These are phyloP conservation scores for Alitta virens DNA, from an alignment of 2,888 invertebrate species.

Conservation along the genomic window DNA sequence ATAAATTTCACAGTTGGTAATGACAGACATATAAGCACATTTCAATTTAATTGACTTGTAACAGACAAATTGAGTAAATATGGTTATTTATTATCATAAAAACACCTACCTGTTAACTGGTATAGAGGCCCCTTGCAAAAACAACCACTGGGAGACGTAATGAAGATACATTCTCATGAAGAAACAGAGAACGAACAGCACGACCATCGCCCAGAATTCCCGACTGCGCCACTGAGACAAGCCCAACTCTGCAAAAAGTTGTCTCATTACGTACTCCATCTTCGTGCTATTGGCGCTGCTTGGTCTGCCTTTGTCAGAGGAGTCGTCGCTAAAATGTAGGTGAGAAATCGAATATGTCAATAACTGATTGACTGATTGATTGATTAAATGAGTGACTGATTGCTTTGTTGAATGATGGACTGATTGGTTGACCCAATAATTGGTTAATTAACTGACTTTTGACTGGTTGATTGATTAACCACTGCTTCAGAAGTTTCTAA, in stretches of 20 bases:
- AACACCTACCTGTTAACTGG: conserved; percentile 55
- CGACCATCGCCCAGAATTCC: conserved; percentile 54
- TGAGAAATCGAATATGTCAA: not conserved
- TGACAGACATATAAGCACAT: too few species aligned
- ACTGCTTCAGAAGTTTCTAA: too few species aligned
- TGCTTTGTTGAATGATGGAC: too few species aligned
- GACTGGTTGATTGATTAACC: too few species aligned
- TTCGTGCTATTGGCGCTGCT: conserved; percentile 38
- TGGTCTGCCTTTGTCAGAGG: conserved; percentile 41
- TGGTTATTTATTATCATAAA: too few species aligned
- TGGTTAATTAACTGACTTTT: too few species aligned
- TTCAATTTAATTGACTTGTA: too few species aligned
- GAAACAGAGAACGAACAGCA: conserved; percentile 48
- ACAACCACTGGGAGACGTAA: conserved; percentile 52
- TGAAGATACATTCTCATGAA: conserved; percentile 50
- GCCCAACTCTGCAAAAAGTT: conserved; percentile 50
- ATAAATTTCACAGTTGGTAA: too few species aligned
- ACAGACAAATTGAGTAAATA: too few species aligned
- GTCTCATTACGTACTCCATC: conserved; percentile 44
- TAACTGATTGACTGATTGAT: too few species aligned
- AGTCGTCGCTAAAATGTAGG: conserved; percentile 33
- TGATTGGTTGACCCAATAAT: too few species aligned
- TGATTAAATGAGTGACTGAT: too few species aligned
- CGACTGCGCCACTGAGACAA: conserved; percentile 51
- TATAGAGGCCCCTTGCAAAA: conserved; percentile 42